Conservation (phyloP, 2,113 vertebrate species). For the Gracilinanus agilis region DNA sequence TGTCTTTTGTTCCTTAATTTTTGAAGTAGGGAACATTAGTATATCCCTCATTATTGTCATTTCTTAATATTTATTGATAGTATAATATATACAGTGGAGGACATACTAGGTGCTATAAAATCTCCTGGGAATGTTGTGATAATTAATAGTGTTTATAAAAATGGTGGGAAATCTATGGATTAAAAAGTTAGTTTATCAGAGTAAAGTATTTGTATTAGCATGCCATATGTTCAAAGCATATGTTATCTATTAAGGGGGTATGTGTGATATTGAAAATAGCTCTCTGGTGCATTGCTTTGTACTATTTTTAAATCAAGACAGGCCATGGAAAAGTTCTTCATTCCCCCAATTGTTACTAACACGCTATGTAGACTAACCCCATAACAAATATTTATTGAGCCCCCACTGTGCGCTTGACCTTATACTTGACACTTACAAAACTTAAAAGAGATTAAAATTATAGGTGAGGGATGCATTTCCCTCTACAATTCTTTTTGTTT, state of each 20-base stretch:
- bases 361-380: not conserved
- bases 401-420: not conserved
- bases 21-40: conserved; percentile 28
- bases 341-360: not conserved
- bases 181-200: conserved; percentile 50
- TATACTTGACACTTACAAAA: not conserved
- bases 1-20: conserved; percentile 16
- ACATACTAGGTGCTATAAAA: not conserved
- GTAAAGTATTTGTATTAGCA: conserved; percentile 61
- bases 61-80: conserved; percentile 59
- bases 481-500: not conserved
- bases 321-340: not conserved
- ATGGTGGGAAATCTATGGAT: conserved; percentile 68
- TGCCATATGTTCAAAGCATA: conserved; percentile 60
- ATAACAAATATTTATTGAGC: not conserved
- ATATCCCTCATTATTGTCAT: conserved; percentile 56
- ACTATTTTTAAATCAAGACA: conserved; percentile 54
- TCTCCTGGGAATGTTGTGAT: conserved; percentile 43
- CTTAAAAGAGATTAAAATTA: not conserved
- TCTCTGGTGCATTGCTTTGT: conserved; percentile 36
- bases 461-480: not conserved
- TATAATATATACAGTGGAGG: conserved; percentile 7
- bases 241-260: conserved; percentile 62
- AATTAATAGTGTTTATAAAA: conserved; percentile 62
- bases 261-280: conserved; percentile 59